These are phyloP conservation scores for Cremastinae sp. DNA, from an alignment of 2,888 invertebrate genomes.

Conservation along the genomic window DNA sequence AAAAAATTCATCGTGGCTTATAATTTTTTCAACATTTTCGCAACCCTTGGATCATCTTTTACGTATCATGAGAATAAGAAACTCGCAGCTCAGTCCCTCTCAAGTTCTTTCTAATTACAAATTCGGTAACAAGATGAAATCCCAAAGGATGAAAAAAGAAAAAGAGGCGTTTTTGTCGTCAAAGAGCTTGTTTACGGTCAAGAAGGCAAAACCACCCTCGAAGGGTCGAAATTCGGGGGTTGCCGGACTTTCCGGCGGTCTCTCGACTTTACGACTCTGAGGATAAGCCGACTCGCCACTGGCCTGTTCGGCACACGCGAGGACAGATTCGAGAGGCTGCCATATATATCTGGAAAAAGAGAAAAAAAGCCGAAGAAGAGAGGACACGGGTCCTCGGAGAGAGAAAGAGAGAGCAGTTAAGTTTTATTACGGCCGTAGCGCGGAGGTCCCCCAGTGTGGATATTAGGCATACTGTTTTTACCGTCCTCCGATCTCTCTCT, in stretches of 20 bases:
- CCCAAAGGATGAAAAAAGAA: background rate
- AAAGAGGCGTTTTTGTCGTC: background rate
- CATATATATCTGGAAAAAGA: conserved; percentile 4
- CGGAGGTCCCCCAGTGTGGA: conserved; percentile 61
- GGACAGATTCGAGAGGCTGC: conserved; percentile 28
- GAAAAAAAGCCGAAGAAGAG: conserved; percentile 1
- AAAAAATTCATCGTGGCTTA: no score
- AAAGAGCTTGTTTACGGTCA: conserved; percentile 24
- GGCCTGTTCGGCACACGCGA: conserved; percentile 68
- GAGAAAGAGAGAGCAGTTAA: conserved; percentile 70
- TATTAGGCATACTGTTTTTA: conserved; percentile 72
- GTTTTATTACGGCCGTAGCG: conserved; percentile 74
- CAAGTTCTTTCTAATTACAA: no score
- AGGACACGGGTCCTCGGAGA: conserved; percentile 15
- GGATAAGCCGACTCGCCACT: conserved; percentile 52
- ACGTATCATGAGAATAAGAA: no score
- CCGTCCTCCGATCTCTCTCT: conserved; percentile 68
- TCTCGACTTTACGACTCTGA: conserved; percentile 58
- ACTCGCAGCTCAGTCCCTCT: no score
- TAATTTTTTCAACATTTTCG: no score
- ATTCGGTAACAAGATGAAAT: background rate
- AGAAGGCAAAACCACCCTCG: conserved; percentile 35
- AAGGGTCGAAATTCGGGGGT: conserved; percentile 36
- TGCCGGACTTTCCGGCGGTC: conserved; percentile 35
- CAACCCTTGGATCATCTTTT: no score